Evolutionary conservation across 2,888 invertebrate species (phyloP), one percentile per base, ranked within the genome.

Genomic region (Xestia sexstrigata): DNA sequence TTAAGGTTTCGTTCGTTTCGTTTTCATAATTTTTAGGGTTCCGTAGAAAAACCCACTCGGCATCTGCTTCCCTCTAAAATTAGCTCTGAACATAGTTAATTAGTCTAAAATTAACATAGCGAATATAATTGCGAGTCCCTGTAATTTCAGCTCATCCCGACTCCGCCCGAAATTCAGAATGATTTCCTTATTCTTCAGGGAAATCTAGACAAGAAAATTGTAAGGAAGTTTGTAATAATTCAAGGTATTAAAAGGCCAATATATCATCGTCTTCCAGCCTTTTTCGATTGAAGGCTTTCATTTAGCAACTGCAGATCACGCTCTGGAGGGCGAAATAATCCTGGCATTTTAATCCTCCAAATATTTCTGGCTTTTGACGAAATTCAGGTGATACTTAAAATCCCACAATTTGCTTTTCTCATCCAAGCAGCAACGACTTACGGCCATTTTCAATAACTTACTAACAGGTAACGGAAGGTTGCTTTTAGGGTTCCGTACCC

Each of bases 61-160:
- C 55, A n/a, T 35, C 52, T 30, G 39, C 47, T 70, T 60, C 26
- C n/a, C 52, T 15, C 17, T n/a, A 72, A 70, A 42, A 83, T 83
- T 66, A 70, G 26, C 69, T 69, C 26, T 17, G 75, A 71, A 72
- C 42, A 45, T 70, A 75, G 83, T 82, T 72, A 75, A 83, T 82
- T 70, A 72, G 47, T n/a, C 58, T 7, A 63, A 73, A 71, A 62
- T 82, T 72, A 72, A 67, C 55, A n/a, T 63, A 17, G 55, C 71
- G 15, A n/a, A 67, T 78, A 42, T 74, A 82, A 70, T 74, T 82
- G 68, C 74, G 17, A 26, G 55, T 30, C 26, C 49, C 30, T 55
- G 79, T 79, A 62, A 83, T 82, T 79, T 70, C 42, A 26, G 52
- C 20, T 23, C 35, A 67, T 20, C 3, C 35, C n/a, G n/a, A 23